These are phyloP conservation scores for Dasypogon diadema DNA, from an alignment of 2,888 invertebrate species.

Conservation along the genomic window DNA sequence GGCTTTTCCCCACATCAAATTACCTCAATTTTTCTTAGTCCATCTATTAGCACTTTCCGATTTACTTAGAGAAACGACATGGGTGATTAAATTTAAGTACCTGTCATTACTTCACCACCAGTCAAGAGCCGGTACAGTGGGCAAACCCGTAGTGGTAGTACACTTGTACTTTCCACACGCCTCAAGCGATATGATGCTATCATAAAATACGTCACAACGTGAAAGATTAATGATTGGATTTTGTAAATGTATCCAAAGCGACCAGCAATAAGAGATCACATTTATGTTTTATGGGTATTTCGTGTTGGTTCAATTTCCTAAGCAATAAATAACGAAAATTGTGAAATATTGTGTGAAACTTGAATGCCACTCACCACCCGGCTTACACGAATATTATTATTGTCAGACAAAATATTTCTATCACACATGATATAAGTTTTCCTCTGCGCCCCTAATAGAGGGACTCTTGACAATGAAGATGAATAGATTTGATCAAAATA, in stretches of 20 bases:
- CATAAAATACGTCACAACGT: conserved; percentile 43
- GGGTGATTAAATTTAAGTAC: conserved; percentile 28
- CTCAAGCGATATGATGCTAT: conserved; percentile 8
- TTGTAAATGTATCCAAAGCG: conserved; percentile 48
- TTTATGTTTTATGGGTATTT: conserved; percentile 49
- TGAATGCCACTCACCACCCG: conserved; percentile 44
- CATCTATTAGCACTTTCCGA: conserved; percentile 7
- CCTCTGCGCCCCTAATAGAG: conserved; percentile 19
- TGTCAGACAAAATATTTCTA: conserved; percentile 47
- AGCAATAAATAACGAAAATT: conserved; percentile 50
- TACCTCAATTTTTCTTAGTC: conserved; percentile 3
- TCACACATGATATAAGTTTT: conserved; percentile 36
- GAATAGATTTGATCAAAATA: conserved; percentile 49
- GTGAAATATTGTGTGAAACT: conserved; percentile 50
- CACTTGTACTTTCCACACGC: conserved; percentile 19
- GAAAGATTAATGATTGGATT: conserved; percentile 50
- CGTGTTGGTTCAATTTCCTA: conserved; percentile 51
- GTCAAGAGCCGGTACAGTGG: neutral
- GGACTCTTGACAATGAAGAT: conserved; percentile 46
- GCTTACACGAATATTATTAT: conserved; percentile 48
- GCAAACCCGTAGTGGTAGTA: neutral
- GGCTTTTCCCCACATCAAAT: neutral
- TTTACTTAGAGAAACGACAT: conserved; percentile 1
- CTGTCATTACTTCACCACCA: neutral
- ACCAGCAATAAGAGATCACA: conserved; percentile 49